A percentile compares a stretch with the other conserved stretches of the same genome.
phyloP scores from a whole-genome alignment of 2,888 invertebrate species.

The Erebia ligea region DNA sequence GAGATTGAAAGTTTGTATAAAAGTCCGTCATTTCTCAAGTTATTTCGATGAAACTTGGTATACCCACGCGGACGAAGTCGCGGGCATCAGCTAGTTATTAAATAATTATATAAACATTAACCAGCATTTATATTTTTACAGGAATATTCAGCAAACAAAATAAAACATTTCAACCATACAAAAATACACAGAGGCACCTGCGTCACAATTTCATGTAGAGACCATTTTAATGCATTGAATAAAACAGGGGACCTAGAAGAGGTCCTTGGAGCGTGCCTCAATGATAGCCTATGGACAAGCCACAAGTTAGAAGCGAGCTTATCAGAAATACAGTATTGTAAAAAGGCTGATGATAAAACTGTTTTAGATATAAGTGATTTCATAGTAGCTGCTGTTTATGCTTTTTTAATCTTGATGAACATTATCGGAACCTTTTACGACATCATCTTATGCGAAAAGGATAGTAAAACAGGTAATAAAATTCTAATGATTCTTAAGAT shows the following conservation, averaged over 20 bases:
- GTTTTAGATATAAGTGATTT: conserved; percentile 58
- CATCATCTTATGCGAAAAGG: conserved; percentile 43
- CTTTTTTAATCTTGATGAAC: conserved; percentile 60
- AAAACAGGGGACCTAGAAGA: conserved; percentile 48
- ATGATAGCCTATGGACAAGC: conserved; percentile 57
- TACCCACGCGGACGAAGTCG: no score
- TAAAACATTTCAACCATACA: conserved; percentile 72
- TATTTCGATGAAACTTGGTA: no score
- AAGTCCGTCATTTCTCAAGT: no score
- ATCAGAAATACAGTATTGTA: conserved; percentile 60
- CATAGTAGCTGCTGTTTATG: conserved; percentile 57
- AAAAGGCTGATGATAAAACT: conserved; percentile 49
- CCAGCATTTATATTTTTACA: conserved; percentile 47
- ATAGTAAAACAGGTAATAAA: conserved; percentile 54
- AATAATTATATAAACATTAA: not conserved
- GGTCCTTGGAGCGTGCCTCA: conserved; percentile 66
- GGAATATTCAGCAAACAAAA: conserved; percentile 63
- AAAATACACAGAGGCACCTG: conserved; percentile 71
- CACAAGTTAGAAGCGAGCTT: conserved; percentile 61
- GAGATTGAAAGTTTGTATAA: no score
- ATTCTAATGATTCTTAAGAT: conserved; percentile 7
- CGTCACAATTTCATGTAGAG: conserved; percentile 59
- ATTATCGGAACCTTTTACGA: conserved; percentile 63
- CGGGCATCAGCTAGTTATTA: no score
- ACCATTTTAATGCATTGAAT: conserved; percentile 40